These are phyloP conservation scores for Phenganax subtilis DNA, from an alignment of 92 coral and sea anemone genomes.

Conservation along the genomic window DNA sequence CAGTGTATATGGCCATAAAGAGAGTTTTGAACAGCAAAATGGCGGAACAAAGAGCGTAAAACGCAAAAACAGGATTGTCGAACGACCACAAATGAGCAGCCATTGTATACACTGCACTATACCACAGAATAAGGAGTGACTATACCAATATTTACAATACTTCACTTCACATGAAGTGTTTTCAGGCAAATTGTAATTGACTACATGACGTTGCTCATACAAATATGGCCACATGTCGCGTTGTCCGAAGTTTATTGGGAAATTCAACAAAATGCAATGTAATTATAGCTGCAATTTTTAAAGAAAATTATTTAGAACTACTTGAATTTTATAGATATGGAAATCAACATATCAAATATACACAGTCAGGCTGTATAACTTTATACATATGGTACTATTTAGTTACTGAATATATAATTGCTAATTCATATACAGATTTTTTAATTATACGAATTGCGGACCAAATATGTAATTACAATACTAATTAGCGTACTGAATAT, in stretches of 20 bases:
- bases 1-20: slow-evolving; percentile 13
- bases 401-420: no score
- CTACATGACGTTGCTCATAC: no score
- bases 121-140: background rate
- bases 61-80: slow-evolving; percentile 47
- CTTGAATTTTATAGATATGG: no score
- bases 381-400: no score
- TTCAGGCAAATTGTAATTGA: slow-evolving; percentile 27
- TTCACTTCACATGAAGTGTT: slow-evolving; percentile 63
- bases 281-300: background rate
- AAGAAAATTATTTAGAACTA: no score
- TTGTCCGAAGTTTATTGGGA: background rate
- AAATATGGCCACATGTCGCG: background rate
- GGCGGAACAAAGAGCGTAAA: slow-evolving; percentile 44
- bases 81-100: slow-evolving; percentile 38
- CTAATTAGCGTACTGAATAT: no score
- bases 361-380: no score
- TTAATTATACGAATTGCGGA: no score
- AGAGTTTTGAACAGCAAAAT: slow-evolving; percentile 33
- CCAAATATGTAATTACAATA: no score
- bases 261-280: slow-evolving; percentile 11
- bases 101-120: slow-evolving; percentile 4
- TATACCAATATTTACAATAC: no score
- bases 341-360: no score
- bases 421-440: no score